Evolutionary conservation across 2,797 vertebrate species (phyloP), one percentile per base, ranked within the genome.

Genomic region (Peromyscus nudipes): DNA sequence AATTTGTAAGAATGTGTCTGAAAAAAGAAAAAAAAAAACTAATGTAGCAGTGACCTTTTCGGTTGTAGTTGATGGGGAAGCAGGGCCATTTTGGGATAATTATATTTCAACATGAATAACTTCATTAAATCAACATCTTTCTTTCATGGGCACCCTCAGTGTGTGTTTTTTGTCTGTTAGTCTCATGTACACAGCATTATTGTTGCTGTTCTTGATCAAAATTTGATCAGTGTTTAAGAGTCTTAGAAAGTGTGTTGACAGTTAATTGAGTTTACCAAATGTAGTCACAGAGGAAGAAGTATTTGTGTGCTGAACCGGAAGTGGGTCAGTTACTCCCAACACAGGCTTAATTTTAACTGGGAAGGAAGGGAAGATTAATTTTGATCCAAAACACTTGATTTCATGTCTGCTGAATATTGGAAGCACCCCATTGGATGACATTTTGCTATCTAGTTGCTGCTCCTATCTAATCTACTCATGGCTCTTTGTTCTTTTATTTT

Each of bases 1-100:
- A 96, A 97, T 97, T 97, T 97, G 79, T 96, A 97, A 92, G 92
- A 95, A 77, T 94, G 5, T 91, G 82, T 96, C 91, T 96, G 96
- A 69, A 55, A 49, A 49, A 75, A 6, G 2, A 16, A 49, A n/a
- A 52, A 49, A 34, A 46, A 6, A 25, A n/a, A 19, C 83, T 96
- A 94, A 92, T 92, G 11, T 7, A 95, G 84, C 40, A 81, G 17
- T 80, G 93, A 60, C 93, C 57, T 67, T 93, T 34, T 83, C 23
- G 82, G 65, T 71, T 65, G 40, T 95, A 46, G 85, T 95, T 89
- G 82, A 43, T 96, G 85, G 34, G 88, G 91, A 91, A 88, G 29
- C 21, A 62, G 57, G 79, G 10, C 29, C 89, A 76, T 94, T 96
- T 92, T 65, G 34, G 29, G 29, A 60, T 16, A 40, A 60, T 81